phyloP scores from a whole-genome alignment of 2,888 invertebrate species.

The Digitonthophagus gazella region DNA sequence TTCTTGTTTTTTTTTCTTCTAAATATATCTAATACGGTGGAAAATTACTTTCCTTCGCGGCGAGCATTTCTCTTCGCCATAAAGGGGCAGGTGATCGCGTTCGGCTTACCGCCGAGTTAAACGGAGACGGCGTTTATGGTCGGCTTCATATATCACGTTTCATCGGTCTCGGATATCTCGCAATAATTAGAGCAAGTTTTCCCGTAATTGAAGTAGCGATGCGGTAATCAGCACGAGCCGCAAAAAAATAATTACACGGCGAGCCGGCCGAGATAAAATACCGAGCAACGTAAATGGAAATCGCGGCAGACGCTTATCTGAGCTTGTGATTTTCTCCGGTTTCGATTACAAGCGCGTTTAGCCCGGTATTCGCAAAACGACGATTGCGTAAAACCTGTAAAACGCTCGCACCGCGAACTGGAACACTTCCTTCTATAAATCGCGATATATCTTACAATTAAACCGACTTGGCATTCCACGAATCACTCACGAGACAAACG shows the following conservation, averaged over 20 bases:
- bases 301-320: not conserved
- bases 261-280: not conserved
- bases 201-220: constrained; percentile 14
- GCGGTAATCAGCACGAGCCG: constrained; percentile 12
- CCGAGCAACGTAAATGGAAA: not conserved
- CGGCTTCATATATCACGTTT: constrained; percentile 14
- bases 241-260: not conserved
- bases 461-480: not conserved
- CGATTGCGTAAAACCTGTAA: not conserved
- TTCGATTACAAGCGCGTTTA: not conserved
- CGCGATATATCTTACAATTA: not conserved
- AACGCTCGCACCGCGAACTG: not conserved
- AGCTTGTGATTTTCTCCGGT: not conserved
- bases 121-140: constrained; percentile 4
- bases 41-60: not conserved
- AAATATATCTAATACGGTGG: not conserved
- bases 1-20: not conserved
- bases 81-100: constrained; percentile 7
- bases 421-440: not conserved
- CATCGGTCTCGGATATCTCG: constrained; percentile 9
- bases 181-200: constrained; percentile 16
- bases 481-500: not conserved
- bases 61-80: not conserved
- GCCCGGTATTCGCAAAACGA: not conserved
- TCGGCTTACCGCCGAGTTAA: constrained; percentile 5